Evolutionary conservation across 2,797 vertebrate species (phyloP).

Genomic region (Emys orbicularis): DNA sequence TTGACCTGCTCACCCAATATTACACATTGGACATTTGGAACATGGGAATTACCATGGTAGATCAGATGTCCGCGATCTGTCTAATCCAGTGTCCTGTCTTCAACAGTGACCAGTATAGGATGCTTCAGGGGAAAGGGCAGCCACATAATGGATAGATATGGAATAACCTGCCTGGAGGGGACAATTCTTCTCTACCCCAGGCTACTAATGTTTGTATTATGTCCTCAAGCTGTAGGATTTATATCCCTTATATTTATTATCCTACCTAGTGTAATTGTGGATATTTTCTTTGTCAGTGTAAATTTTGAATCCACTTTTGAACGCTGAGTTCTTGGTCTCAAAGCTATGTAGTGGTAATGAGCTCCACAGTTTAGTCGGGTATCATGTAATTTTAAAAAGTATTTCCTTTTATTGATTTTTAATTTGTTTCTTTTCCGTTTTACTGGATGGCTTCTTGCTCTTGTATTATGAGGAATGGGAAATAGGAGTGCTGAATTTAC

Average conservation of each 20-base stretch:
- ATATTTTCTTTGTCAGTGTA: not conserved
- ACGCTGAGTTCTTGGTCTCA: not conserved
- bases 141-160: not conserved
- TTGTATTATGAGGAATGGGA: not conserved
- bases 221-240: not conserved
- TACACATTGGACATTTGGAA: not conserved
- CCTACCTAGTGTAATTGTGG: not conserved
- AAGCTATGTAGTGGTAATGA: not conserved
- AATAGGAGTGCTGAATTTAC: not conserved
- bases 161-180: not conserved
- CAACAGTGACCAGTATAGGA: fast-evolving
- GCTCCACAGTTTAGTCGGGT: fast-evolving
- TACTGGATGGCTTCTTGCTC: not conserved
- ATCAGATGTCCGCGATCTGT: not conserved
- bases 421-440: not conserved
- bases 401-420: not conserved
- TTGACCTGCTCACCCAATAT: not conserved
- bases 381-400: not conserved
- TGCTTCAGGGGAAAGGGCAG: not conserved
- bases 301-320: not conserved
- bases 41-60: too few species aligned
- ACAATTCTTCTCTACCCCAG: not conserved
- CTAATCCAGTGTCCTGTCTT: not conserved
- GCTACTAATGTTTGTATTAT: not conserved
- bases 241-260: not conserved